A percentile compares a stretch with the other conserved stretches of the same genome.
phyloP scores from a whole-genome alignment of 2,113 vertebrate species.

The Daphoenositta chrysoptera region DNA sequence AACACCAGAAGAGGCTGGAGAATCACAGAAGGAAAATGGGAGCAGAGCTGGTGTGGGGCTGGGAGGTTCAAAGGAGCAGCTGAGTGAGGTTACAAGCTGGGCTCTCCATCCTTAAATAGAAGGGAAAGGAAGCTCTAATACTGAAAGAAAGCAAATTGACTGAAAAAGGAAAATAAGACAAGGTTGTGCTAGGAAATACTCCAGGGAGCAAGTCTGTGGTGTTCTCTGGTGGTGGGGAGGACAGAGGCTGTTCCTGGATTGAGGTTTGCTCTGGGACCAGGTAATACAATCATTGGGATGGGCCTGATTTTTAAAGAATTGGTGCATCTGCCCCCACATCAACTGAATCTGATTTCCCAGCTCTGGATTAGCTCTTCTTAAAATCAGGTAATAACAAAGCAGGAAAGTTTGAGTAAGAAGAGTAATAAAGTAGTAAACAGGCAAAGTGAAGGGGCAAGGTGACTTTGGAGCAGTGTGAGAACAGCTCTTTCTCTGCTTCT shows the following conservation, averaged over 20 bases:
- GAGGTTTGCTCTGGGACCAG: background rate
- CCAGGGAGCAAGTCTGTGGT: background rate
- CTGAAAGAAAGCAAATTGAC: background rate
- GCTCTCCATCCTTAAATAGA: background rate
- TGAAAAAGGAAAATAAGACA: background rate
- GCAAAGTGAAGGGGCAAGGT: background rate
- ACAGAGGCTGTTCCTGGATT: background rate
- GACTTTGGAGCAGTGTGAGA: background rate
- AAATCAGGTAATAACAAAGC: background rate
- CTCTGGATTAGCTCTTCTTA: background rate
- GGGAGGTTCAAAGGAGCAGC: background rate
- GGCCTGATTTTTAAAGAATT: background rate
- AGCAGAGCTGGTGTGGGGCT: background rate
- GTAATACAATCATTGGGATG: accelerated
- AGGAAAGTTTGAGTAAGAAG: background rate
- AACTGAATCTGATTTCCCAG: background rate
- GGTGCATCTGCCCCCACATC: background rate
- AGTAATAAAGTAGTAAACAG: background rate
- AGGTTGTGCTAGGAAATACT: background rate
- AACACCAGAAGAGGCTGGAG: background rate
- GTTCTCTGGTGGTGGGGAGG: background rate
- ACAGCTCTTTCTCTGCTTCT: background rate
- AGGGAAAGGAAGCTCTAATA: background rate
- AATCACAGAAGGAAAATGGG: background rate
- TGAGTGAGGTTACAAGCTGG: accelerated